Conservation (phyloP, 1,140 invertebrate species). For the Rhizoglyphus robini region DNA sequence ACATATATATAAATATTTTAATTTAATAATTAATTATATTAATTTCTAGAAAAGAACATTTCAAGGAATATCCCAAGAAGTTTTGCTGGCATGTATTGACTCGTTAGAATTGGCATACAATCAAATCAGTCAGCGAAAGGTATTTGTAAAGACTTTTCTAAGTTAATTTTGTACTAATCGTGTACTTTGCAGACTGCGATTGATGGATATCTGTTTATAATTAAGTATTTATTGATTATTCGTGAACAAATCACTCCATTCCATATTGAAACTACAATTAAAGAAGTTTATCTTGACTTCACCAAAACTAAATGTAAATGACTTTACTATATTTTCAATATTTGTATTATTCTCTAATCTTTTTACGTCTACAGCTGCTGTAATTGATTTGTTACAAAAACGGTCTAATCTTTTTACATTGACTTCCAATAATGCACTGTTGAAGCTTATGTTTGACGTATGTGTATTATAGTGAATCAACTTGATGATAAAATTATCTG, state of each 20-base stretch:
- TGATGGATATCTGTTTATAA: slow-evolving; percentile 91
- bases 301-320: slow-evolving; percentile 53
- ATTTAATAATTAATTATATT: slow-evolving; percentile 12
- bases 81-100: slow-evolving; percentile 74
- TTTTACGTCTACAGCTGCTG: slow-evolving; percentile 41
- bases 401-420: slow-evolving; percentile 71
- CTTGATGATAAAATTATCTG: neutral
- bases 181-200: no score
- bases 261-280: slow-evolving; percentile 84
- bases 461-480: slow-evolving; percentile 14
- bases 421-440: slow-evolving; percentile 71
- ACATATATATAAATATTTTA: neutral
- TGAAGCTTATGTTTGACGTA: slow-evolving; percentile 63
- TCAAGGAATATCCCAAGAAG: slow-evolving; percentile 89
- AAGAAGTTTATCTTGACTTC: slow-evolving; percentile 82
- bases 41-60: slow-evolving; percentile 61
- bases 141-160: no score
- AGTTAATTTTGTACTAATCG: slow-evolving; percentile 35
- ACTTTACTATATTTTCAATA: neutral
- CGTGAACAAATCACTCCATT: slow-evolving; percentile 96
- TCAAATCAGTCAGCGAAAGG: slow-evolving; percentile 36
- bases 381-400: slow-evolving; percentile 70
- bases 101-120: slow-evolving; percentile 62
- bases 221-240: slow-evolving; percentile 92
- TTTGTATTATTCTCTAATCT: slow-evolving; percentile 26